Evolutionary conservation across 2,797 vertebrate genomes (phyloP).

Genomic region (Galagoides demidoff): DNA sequence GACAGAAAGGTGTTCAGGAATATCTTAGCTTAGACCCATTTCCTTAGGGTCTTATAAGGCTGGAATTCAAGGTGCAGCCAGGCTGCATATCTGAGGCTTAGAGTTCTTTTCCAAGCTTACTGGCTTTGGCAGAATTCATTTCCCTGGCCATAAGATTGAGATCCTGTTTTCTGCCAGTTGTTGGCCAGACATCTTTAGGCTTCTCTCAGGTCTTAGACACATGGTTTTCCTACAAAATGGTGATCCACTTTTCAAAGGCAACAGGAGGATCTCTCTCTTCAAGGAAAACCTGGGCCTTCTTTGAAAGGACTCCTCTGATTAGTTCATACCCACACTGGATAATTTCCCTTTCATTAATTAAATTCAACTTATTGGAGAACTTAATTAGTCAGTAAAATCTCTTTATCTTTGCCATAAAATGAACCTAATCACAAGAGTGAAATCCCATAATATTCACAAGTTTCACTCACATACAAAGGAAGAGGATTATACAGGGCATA

Average conservation of each 20-base stretch:
- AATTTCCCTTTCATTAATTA: background rate
- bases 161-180: background rate
- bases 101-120: background rate
- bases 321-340: background rate
- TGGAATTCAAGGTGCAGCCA: background rate
- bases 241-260: background rate
- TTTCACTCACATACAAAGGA: background rate
- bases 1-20: background rate
- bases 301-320: background rate
- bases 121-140: background rate
- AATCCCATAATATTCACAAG: no score
- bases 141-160: background rate
- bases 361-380: background rate
- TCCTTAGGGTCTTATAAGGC: background rate
- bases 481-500: background rate
- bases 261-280: background rate
- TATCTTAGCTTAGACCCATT: background rate
- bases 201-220: background rate
- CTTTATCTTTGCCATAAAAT: background rate
- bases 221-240: background rate
- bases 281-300: background rate
- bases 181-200: background rate
- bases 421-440: no score
- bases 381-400: background rate
- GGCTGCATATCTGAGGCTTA: background rate